phyloP scores from a whole-genome alignment of 2,888 invertebrate species.

The Theretra japonica region DNA sequence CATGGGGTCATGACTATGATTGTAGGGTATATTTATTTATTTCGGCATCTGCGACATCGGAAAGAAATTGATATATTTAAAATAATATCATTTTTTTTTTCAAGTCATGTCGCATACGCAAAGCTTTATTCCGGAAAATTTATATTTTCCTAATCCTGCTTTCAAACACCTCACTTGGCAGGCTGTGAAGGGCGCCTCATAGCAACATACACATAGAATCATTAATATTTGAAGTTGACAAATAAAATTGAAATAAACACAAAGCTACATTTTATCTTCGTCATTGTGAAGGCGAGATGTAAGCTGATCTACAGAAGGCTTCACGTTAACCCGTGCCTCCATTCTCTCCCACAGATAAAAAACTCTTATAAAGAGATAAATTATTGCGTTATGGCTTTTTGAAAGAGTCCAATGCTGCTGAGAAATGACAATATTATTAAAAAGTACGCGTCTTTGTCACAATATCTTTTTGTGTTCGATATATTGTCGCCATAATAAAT shows the following conservation, averaged over 20 bases:
- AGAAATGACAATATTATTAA: constrained; percentile 86
- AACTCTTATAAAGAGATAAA: constrained; percentile 84
- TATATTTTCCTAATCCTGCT: too few species aligned
- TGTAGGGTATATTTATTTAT: too few species aligned
- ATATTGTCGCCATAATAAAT: constrained; percentile 85
- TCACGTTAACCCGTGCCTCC: constrained; percentile 78
- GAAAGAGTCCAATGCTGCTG: constrained; percentile 85
- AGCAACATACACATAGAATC: constrained; percentile 40
- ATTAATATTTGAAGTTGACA: constrained; percentile 28
- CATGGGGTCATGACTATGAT: too few species aligned
- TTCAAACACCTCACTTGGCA: neutral
- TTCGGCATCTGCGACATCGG: too few species aligned
- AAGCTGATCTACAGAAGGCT: constrained; percentile 49
- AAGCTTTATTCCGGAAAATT: too few species aligned
- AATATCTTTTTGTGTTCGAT: constrained; percentile 84
- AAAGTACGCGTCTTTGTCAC: constrained; percentile 84
- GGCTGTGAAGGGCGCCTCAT: constrained; percentile 32
- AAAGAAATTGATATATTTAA: too few species aligned
- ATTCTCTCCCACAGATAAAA: constrained; percentile 78
- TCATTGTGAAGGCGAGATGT: constrained; percentile 18
- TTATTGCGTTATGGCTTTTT: constrained; percentile 84
- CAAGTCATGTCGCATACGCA: too few species aligned
- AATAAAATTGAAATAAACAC: constrained; percentile 28
- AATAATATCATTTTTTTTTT: too few species aligned
- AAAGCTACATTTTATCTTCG: constrained; percentile 28